Conservation (phyloP, 2,888 invertebrate species). For the Nasonovia ribisnigri region DNA sequence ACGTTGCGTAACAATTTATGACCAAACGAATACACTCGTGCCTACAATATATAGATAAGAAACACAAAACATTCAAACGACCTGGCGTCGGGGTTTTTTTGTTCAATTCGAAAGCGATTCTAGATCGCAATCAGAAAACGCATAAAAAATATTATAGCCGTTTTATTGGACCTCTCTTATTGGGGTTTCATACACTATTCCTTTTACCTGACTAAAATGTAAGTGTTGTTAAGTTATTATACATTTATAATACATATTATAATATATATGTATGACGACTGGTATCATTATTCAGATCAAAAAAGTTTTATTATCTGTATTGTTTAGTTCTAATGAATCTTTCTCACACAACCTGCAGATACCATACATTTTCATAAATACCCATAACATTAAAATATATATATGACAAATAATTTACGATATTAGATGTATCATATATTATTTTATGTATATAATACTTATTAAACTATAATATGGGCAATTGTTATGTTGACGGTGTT, state of each 20-base stretch:
- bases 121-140: constrained; percentile 58
- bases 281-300: constrained; percentile 46
- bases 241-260: background rate
- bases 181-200: constrained; percentile 13
- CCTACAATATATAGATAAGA: constrained; percentile 31
- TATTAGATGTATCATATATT: background rate
- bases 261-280: background rate
- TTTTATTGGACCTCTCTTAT: constrained; percentile 45
- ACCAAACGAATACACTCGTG: constrained; percentile 17
- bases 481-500: background rate
- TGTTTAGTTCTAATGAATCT: background rate
- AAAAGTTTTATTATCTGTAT: constrained; percentile 16
- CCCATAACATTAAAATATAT: background rate
- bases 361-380: background rate
- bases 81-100: background rate
- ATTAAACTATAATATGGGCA: background rate
- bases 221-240: background rate
- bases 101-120: constrained; percentile 58
- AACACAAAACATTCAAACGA: background rate
- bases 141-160: constrained; percentile 57
- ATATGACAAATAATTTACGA: background rate
- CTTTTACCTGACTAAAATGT: constrained; percentile 28
- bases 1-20: background rate
- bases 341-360: background rate
- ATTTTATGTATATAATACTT: background rate